Evolutionary conservation across 2,888 invertebrate genomes (phyloP), one percentile per base, ranked within the genome.

Genomic region (Volucella inflata): DNA sequence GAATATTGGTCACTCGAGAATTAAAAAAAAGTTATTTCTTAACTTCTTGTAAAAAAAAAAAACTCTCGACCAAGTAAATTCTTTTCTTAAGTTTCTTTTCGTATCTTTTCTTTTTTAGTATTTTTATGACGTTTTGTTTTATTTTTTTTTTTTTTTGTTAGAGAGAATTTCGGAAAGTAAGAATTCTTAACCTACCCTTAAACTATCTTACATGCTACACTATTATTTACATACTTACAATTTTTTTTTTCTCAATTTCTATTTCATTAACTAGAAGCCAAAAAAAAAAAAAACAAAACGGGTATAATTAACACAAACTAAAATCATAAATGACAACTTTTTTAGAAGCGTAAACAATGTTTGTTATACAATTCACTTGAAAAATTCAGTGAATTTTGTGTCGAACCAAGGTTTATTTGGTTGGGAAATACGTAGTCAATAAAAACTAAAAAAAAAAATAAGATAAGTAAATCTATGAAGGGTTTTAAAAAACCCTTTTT

Each of bases 141-240:
- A 36, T 57, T 30, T 75, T 59, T 60, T 60, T 51, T 36, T 51
- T 44, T 36, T 12, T 14, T 8, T 12, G 1, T 57, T 48, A 9
- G 10, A 50, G 44, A 68, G 51, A 50, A 40, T 38, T 42, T 57
- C 42, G 46, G 70, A 48, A 51, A 59, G 44, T 44, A 44, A 46
- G 21, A 81, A 21, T 46, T 48, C 12, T 60, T 46, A 36, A 62
- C n/a, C 42, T 77, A 76, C 40, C 48, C 51, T 79, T 42, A 55
- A 16, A 62, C 55, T 74, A 81, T 8, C 21, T 16, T 51, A 59
- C 55, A 46, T 50, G 30, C 40, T 17, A 65, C 50, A n/a, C 60
- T 57, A 81, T 46, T 84, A 84, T 84, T 80, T 87, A 84, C 77
- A 75, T 76, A 81, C 74, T 78, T 77, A 82, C 81, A 84, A 30